Percentiles rank a stretch among this genome's conserved stretches.
Evolutionary conservation across 2,888 invertebrate species (phyloP).

Genomic region (Cataglyphis altisquamis): DNA sequence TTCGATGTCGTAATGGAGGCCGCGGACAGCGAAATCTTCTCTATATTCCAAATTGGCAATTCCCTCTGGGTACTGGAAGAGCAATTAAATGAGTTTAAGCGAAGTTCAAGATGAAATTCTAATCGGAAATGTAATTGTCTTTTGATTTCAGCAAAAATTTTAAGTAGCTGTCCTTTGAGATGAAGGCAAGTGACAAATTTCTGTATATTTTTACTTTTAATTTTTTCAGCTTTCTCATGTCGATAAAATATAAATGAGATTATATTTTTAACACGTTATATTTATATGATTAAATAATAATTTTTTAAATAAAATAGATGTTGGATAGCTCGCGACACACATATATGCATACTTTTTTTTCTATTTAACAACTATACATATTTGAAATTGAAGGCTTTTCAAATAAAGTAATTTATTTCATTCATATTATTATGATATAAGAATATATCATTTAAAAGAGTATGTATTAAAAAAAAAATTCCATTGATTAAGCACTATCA

Average conservation of each 20-base stretch:
- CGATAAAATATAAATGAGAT: conserved; percentile 54
- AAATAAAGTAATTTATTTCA: neutral
- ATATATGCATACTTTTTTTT: neutral
- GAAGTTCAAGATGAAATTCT: conserved; percentile 71
- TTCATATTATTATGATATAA: neutral
- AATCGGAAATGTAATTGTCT: conserved; percentile 67
- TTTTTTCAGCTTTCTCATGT: conserved; percentile 1
- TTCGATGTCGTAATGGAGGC: conserved; percentile 99
- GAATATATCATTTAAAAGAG: neutral
- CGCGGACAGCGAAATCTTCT: conserved; percentile 97
- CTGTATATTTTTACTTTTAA: neutral
- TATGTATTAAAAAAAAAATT: neutral
- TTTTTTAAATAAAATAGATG: neutral
- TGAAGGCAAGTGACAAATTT: conserved; percentile 1
- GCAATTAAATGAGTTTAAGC: conserved; percentile 72
- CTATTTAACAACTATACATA: neutral
- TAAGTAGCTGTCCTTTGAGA: conserved; percentile 9
- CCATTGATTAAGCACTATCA: neutral
- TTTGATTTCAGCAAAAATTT: conserved; percentile 53
- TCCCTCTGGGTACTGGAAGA: conserved; percentile 94
- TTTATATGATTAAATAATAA: neutral
- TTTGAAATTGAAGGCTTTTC: neutral
- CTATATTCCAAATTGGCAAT: conserved; percentile 94
- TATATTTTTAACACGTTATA: neutral
- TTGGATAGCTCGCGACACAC: neutral